Base-by-base conservation (phyloP, 1,140 invertebrate species). In the Drosophila lacteicornis region DNA sequence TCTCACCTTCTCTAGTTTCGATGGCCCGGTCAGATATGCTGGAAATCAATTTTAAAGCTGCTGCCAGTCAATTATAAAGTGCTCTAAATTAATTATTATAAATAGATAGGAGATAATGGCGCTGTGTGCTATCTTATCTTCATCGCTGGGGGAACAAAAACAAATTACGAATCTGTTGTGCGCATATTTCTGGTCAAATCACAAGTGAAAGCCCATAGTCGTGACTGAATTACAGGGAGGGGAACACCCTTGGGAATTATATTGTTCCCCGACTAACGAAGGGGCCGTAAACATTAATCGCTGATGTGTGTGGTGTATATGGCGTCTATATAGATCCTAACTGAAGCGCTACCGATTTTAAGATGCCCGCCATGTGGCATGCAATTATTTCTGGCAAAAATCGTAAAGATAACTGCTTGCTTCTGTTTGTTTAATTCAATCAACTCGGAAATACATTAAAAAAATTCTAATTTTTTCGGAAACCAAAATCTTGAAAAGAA, bases 151-250 rank as follows among this genome's bases (percentile, higher is more conserved):
- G 47, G 36, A 73, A 43, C 67, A 30, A 71, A 59, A 73, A 71
- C 66, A 73, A 73, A 71, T 71, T 40, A 43, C 51, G 38, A 71
- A 73, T 71, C 45, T 70, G 27, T 50, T 53, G 17, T 58, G 66
- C 33, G 40, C 47, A 70, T 70, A 70, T 22, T 71, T 71, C 51
- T 50, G 17, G 38, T 38, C 27, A 58, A 71, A 40, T 36, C 5
- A 36, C 30, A 50, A 57, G 47, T 42, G 17, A 19, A 36, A 71
- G 30, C 33, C 36, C 66, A 27, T 40, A 42, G 30, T 59, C 51
- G 66, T 71, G 68, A 49, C 36, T 33, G 27, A 42, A 17, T 30
- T 47, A 7, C 15, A 49, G 36, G 51, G 15, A n/a, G 66, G 68
- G 42, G 15, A 51, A 25, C 36, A 42, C 63, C 62, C 62, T 30